Base-by-base conservation (phyloP, 2,888 invertebrate genomes). In the Agonopterix subpropinquella region DNA sequence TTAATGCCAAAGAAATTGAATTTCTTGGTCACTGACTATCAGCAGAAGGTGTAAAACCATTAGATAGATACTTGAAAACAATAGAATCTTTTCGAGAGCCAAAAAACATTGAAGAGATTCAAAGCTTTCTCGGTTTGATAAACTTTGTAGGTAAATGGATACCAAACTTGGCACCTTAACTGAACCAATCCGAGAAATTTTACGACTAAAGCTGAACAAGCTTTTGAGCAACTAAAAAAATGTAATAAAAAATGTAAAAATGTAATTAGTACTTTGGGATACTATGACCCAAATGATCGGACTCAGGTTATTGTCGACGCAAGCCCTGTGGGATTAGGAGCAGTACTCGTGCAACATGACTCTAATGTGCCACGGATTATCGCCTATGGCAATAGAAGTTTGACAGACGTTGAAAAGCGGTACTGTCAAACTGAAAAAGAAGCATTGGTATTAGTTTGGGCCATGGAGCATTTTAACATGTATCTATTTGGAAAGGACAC, bases 111-210 rank as follows among this genome's bases (percentile, higher is more conserved):
- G 59, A 49, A 10, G 65, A 66, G 45, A 2, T 65, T 0, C 63
- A 63, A 48, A 69, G 67, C 35, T 66, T 67, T 47, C 28, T 66
- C 1, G 65, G 65, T 0, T 28, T 67, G 1, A 48, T 64, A 1
- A 67, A 64, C 44, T 67, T 47, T 46, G 44, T 60, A 0, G 43
- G 42, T 0, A 62, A 61, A 47, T 61, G 64, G 61, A 55, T 64
- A n/a, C 61, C 59, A 0, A 50, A 64, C 47, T 10, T 59, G 7
- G 51, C 61, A 62, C 61, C 0, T 7, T 37, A 0, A 59, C 59
- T 11, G 64, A 62, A 44, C 62, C 62, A 4, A n/a, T 64, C 0
- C 49, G 50, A n/a, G 4, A 55, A 48, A 2, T 60, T 13, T 37
- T 59, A 2, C 8, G 51, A 1, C 1, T 41, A 1, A 57, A 56